These are phyloP conservation scores for Laupala kohalensis DNA, from an alignment of 1,140 invertebrate genomes.

Conservation along the genomic window DNA sequence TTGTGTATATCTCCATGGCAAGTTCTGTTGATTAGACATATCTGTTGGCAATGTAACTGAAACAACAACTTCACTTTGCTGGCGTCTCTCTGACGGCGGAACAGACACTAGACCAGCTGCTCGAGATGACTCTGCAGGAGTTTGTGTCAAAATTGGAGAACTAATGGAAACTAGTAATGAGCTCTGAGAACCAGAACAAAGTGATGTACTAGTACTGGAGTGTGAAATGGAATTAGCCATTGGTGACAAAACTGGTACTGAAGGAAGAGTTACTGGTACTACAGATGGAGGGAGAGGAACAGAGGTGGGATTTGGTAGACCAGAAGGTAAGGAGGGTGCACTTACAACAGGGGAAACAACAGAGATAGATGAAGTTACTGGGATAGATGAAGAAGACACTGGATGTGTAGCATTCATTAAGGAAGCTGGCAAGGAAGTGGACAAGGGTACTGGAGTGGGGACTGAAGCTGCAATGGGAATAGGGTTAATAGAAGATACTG, in stretches of 20 bases:
- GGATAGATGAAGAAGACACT: background rate
- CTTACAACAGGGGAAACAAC: background rate
- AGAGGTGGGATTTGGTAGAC: background rate
- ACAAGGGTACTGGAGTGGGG: background rate
- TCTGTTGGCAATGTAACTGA: too few species aligned
- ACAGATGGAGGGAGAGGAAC: slow-evolving; percentile 7
- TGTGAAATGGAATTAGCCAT: slow-evolving; percentile 17
- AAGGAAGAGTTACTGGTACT: too few species aligned
- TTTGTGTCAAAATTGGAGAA: too few species aligned
- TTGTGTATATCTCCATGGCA: background rate
- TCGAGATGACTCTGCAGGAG: too few species aligned
- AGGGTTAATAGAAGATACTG: background rate
- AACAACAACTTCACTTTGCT: too few species aligned
- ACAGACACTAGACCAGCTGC: too few species aligned
- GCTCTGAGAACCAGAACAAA: background rate
- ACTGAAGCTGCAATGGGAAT: background rate
- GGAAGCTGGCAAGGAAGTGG: background rate
- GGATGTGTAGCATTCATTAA: background rate
- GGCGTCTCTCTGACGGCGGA: too few species aligned
- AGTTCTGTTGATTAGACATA: background rate
- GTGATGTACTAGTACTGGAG: background rate
- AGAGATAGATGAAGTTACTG: background rate
- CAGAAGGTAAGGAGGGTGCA: background rate
- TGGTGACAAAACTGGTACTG: slow-evolving; percentile 3
- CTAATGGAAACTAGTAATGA: too few species aligned